Evolutionary conservation across 2,888 invertebrate species (phyloP).

Genomic region (Brassicogethes aeneus): DNA sequence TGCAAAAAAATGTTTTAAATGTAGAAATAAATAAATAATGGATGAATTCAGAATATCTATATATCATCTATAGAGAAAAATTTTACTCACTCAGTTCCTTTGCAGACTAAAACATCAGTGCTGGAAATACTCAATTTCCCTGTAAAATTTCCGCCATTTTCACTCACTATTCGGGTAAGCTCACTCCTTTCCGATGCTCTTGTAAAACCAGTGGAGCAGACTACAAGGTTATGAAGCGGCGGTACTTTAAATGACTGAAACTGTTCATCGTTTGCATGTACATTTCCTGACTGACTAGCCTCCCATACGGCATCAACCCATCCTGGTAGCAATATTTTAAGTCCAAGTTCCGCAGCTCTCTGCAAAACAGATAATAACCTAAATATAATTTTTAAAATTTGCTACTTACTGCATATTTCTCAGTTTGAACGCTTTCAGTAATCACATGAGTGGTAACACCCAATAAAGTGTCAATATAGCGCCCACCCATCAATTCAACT

Average conservation of each 20-base stretch:
- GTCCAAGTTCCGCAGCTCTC: conserved; percentile 58
- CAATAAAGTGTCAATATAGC: conserved; percentile 54
- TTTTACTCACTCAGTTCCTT: conserved; percentile 44
- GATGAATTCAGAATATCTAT: too few relatives aligned
- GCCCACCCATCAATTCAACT: conserved; percentile 71
- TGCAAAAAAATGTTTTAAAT: too few relatives aligned
- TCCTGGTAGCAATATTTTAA: conserved; percentile 64
- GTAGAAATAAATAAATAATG: too few relatives aligned
- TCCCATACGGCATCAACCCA: conserved; percentile 83
- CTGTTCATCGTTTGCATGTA: conserved; percentile 53
- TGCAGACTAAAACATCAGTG: conserved; percentile 49
- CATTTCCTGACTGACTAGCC: conserved; percentile 50
- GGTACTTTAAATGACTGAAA: conserved; percentile 57
- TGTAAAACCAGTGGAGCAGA: conserved; percentile 68
- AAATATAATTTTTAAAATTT: background rate
- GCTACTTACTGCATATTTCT: conserved; percentile 62
- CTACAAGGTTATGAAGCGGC: conserved; percentile 66
- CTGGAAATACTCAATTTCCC: conserved; percentile 42
- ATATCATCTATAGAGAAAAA: too few relatives aligned
- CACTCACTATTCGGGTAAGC: conserved; percentile 57
- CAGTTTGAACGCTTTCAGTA: conserved; percentile 65
- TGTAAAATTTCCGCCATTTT: conserved; percentile 58
- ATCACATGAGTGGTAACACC: conserved; percentile 72
- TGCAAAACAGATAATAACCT: conserved; percentile 30
- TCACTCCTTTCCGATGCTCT: conserved; percentile 51